phyloP scores from a whole-genome alignment of 2,797 vertebrate genomes.

The Galaxias olidus region DNA sequence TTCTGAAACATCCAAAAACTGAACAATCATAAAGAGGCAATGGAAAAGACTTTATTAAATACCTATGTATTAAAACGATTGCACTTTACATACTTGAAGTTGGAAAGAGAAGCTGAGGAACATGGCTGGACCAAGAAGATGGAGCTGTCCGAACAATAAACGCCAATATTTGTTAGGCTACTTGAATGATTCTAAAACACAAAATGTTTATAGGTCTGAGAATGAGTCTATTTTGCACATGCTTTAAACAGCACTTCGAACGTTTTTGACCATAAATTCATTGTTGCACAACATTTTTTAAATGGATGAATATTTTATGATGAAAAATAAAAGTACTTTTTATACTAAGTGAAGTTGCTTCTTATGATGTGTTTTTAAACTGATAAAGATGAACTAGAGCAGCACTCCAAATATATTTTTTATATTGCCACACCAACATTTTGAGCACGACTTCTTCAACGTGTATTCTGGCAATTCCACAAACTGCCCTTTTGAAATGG shows the following conservation, averaged over 20 bases:
- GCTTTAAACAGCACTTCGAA: constrained; percentile 64
- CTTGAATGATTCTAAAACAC: constrained; percentile 62
- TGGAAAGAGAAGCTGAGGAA: constrained; percentile 4
- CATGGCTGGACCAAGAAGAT: constrained; percentile 8
- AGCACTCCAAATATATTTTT: too few species aligned
- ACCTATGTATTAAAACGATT: neutral
- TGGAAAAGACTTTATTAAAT: neutral
- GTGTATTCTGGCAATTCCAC: too few species aligned
- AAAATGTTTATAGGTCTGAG: constrained; percentile 38
- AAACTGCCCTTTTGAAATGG: too few species aligned
- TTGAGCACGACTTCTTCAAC: too few species aligned
- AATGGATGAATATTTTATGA: constrained; percentile 71
- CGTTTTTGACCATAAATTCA: constrained; percentile 59
- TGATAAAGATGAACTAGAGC: neutral
- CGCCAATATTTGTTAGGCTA: constrained; percentile 47
- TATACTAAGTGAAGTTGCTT: constrained; percentile 48
- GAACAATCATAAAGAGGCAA: constrained; percentile 46
- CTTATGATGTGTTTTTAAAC: constrained; percentile 33
- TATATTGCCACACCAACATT: too few species aligned
- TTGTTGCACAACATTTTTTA: constrained; percentile 70
- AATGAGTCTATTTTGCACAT: constrained; percentile 71
- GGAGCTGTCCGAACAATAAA: constrained; percentile 51
- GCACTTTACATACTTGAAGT: constrained; percentile 46
- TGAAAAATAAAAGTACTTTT: constrained; percentile 71
- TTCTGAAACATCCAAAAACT: constrained; percentile 41